These are phyloP conservation scores for Hyalella azteca DNA, from an alignment of 2,888 invertebrate genomes.

Conservation along the genomic window DNA sequence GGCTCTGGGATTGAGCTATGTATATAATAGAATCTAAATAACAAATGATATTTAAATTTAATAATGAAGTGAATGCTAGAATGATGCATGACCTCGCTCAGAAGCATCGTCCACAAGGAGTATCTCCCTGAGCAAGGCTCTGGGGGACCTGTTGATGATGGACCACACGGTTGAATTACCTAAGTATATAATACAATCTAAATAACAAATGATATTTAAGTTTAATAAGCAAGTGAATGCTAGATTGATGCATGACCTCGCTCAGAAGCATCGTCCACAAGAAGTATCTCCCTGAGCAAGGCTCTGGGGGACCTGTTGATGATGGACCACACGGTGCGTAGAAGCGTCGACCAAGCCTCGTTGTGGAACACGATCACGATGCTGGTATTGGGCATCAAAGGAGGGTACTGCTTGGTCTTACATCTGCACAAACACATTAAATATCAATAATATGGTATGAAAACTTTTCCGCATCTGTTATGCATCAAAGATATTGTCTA, in stretches of 20 bases:
- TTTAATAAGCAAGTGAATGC: no score
- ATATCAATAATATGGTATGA: neutral
- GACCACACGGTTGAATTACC: conserved; percentile 99
- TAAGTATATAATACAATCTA: no score
- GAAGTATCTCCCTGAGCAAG: conserved; percentile 89
- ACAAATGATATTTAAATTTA: no score
- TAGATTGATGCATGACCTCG: conserved; percentile 77
- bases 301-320: conserved; percentile 91
- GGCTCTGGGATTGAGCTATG: conserved; percentile 78
- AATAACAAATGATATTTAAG: no score
- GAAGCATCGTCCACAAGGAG: conserved; percentile 98
- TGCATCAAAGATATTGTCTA: no score
- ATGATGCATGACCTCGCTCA: conserved; percentile 80
- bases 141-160: conserved; percentile 93
- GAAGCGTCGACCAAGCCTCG: conserved; percentile 96
- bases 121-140: conserved; percentile 85
- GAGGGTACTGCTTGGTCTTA: conserved; percentile 69
- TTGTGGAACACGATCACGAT: conserved; percentile 99
- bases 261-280: conserved; percentile 98
- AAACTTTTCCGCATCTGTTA: no score
- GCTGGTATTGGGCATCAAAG: conserved; percentile 86
- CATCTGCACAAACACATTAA: conserved; percentile 45
- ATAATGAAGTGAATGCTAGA: no score
- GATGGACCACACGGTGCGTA: conserved; percentile 95
- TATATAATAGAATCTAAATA: no score